phyloP scores from a whole-genome alignment of 2,113 vertebrate genomes.

The Sorex araneus region DNA sequence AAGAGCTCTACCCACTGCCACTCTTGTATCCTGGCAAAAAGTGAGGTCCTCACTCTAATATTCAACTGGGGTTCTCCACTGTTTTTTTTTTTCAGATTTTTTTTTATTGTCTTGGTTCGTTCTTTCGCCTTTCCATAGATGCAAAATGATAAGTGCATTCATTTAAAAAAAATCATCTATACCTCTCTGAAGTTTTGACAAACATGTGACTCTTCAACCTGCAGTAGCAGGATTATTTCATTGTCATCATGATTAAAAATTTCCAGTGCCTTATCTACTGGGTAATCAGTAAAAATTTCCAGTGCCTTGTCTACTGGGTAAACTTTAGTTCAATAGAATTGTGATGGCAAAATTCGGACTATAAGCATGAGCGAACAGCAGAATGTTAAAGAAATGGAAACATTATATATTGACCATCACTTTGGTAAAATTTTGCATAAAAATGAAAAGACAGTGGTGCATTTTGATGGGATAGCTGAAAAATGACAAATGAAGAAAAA shows the following conservation, averaged over 20 bases:
- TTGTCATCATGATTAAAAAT: background rate
- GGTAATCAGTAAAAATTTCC: background rate
- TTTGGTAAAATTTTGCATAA: conserved; percentile 11
- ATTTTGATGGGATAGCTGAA: conserved; percentile 13
- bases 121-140: background rate
- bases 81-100: background rate
- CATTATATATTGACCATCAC: background rate
- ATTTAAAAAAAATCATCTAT: background rate
- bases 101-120: conserved; percentile 2
- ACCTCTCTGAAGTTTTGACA: background rate
- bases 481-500: background rate
- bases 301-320: background rate
- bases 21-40: background rate
- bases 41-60: background rate
- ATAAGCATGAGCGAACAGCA: background rate
- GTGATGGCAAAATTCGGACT: background rate
- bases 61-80: background rate
- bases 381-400: background rate
- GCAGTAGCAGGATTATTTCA: background rate
- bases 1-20: no score
- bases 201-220: background rate
- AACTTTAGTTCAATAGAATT: background rate
- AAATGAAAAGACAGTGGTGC: background rate
- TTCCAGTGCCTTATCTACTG: background rate
- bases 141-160: background rate